Evolutionary conservation across 2,888 invertebrate genomes (phyloP).

Genomic region (Volucella inanis): DNA sequence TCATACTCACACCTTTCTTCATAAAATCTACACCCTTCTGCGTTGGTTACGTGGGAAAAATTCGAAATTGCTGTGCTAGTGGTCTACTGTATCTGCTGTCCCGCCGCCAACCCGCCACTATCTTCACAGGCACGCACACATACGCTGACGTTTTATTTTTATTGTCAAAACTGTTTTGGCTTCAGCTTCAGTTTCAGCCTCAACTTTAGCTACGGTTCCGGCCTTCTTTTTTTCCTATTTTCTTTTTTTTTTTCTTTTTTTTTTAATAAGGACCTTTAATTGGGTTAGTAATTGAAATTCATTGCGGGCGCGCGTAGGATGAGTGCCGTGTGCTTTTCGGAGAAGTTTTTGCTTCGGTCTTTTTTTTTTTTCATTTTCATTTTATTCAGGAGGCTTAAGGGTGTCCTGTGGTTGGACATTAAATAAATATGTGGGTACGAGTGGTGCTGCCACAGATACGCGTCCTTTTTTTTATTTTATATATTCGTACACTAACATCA

Average conservation of each 20-base stretch:
- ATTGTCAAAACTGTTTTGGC: conserved; percentile 28
- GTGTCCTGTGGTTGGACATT: conserved; percentile 74
- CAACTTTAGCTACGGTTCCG: too few species aligned
- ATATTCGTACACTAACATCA: conserved; percentile 74
- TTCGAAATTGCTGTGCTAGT: conserved; percentile 53
- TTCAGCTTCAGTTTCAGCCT: not conserved
- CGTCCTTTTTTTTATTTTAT: conserved; percentile 63
- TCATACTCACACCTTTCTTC: too few species aligned
- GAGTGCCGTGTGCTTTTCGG: conserved; percentile 41
- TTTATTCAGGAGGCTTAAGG: conserved; percentile 48
- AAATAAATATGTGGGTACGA: conserved; percentile 72
- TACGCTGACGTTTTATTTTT: conserved; percentile 42
- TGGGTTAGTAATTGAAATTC: conserved; percentile 82
- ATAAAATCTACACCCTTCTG: conserved; percentile 49
- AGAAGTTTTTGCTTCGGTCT: not conserved
- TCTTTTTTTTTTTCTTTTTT: conserved; percentile 39
- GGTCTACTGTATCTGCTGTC: too few species aligned
- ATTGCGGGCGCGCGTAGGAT: conserved; percentile 76
- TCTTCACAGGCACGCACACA: conserved; percentile 63
- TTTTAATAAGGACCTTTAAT: conserved; percentile 77
- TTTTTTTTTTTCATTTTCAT: conserved; percentile 32
- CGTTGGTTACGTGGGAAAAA: conserved; percentile 73
- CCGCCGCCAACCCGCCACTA: conserved; percentile 22
- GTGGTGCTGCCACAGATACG: conserved; percentile 57
- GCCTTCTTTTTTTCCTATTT: too few species aligned